phyloP scores from a whole-genome alignment of 92 coral and sea anemone genomes.

The Metridium senile region DNA sequence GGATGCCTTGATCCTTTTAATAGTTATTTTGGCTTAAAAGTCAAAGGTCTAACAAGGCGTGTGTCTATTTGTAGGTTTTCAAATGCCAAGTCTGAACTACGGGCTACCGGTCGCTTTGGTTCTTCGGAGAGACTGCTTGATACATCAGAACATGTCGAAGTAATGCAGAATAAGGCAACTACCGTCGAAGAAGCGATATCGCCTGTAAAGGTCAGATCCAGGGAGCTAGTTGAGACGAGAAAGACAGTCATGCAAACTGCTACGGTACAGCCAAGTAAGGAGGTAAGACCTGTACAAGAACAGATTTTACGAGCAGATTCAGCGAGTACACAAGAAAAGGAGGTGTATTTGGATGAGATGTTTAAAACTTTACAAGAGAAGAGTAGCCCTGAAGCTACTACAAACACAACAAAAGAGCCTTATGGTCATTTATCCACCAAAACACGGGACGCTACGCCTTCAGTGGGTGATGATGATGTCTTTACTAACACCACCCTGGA shows the following conservation, averaged over 20 bases:
- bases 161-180: neutral
- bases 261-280: neutral
- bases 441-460: constrained; percentile 42
- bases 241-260: constrained; percentile 9
- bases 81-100: constrained; percentile 3
- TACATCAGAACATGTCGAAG: constrained; percentile 3
- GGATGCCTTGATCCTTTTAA: neutral
- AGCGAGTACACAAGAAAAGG: constrained; percentile 35
- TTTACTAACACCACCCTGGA: constrained; percentile 47
- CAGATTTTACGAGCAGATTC: constrained; percentile 28
- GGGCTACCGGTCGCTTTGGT: constrained; percentile 15
- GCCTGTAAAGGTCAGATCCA: constrained; percentile 20
- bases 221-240: constrained; percentile 7
- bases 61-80: constrained; percentile 23
- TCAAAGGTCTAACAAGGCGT: constrained; percentile 30
- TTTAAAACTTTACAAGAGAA: constrained; percentile 28
- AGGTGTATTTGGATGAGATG: constrained; percentile 31
- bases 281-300: constrained; percentile 17
- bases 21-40: constrained; percentile 11
- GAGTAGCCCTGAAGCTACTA: neutral
- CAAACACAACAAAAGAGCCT: neutral
- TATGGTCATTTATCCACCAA: constrained; percentile 1
- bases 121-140: constrained; percentile 1
- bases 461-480: constrained; percentile 58
- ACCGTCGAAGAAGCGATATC: constrained; percentile 6